phyloP scores from a whole-genome alignment of 2,113 vertebrate genomes.

The Brienomyrus brachyistius region DNA sequence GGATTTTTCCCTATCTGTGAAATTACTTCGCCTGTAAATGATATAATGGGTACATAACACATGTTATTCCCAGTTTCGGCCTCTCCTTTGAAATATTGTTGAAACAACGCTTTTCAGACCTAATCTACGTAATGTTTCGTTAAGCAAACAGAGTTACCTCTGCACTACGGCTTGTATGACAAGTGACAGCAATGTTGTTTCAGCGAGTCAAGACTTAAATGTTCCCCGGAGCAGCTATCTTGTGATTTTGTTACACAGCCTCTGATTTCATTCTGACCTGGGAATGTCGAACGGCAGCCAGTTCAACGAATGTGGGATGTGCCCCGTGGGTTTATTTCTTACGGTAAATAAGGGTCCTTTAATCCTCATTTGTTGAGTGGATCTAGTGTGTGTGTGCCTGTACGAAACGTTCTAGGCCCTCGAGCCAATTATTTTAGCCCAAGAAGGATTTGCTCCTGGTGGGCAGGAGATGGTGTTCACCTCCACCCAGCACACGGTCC shows the following conservation, averaged over 20 bases:
- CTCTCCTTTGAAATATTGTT: not conserved
- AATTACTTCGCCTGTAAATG: not conserved
- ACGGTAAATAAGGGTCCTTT: constrained; percentile 20
- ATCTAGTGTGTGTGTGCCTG: not conserved
- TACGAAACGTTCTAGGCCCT: not conserved
- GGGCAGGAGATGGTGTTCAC: not conserved
- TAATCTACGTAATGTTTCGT: constrained; percentile 9
- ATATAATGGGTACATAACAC: constrained; percentile 3
- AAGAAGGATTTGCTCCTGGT: not conserved
- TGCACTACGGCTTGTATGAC: not conserved
- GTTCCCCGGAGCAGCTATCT: not conserved
- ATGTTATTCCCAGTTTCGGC: not conserved
- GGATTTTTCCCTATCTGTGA: not conserved
- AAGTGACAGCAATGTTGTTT: not conserved
- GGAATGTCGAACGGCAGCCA: not conserved
- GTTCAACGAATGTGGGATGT: not conserved
- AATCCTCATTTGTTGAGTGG: constrained; percentile 8
- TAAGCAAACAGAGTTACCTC: not conserved
- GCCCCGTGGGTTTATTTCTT: constrained; percentile 7
- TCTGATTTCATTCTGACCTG: constrained; percentile 1
- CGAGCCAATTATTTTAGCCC: not conserved
- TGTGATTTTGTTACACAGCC: not conserved
- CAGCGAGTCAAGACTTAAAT: not conserved
- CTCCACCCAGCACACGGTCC: not conserved
- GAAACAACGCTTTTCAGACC: not conserved